Evolutionary conservation across 2,797 vertebrate genomes (phyloP).

Genomic region (Trichosurus vulpecula): DNA sequence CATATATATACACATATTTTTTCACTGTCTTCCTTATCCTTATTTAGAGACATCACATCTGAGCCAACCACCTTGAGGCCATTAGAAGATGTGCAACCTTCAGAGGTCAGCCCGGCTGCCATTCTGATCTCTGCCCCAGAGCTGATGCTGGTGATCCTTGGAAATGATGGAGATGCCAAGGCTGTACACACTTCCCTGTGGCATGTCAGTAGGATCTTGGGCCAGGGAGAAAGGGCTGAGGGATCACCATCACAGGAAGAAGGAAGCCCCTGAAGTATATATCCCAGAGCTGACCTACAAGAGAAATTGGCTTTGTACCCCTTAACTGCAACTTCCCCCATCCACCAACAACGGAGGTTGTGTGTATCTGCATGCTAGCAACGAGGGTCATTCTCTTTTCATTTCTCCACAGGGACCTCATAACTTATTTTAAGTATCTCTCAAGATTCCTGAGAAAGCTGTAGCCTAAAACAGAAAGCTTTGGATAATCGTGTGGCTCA

Average conservation of each 20-base stretch:
- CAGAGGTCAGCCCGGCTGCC: not conserved
- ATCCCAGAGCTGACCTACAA: not conserved
- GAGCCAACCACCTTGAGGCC: slow-evolving; percentile 67
- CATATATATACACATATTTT: not conserved
- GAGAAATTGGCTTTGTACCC: not conserved
- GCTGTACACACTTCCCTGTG: not conserved
- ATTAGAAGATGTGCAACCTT: not conserved
- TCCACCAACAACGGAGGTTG: not conserved
- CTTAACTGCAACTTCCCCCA: not conserved
- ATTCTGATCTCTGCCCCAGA: not conserved
- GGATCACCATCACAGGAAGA: not conserved
- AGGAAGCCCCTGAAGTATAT: not conserved
- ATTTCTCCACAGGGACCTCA: not conserved
- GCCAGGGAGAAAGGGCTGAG: not conserved
- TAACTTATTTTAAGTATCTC: not conserved
- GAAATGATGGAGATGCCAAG: not conserved
- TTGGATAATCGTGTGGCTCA: not conserved
- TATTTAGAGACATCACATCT: slow-evolving; percentile 58
- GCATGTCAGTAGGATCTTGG: not conserved
- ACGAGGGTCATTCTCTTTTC: not conserved
- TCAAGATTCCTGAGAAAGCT: not conserved
- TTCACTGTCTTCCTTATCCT: slow-evolving; percentile 58
- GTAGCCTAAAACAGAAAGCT: not conserved
- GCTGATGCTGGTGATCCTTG: not conserved
- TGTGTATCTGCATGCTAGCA: not conserved